phyloP scores from a whole-genome alignment of 2,797 vertebrate genomes.

The Lepus oiostolus region DNA sequence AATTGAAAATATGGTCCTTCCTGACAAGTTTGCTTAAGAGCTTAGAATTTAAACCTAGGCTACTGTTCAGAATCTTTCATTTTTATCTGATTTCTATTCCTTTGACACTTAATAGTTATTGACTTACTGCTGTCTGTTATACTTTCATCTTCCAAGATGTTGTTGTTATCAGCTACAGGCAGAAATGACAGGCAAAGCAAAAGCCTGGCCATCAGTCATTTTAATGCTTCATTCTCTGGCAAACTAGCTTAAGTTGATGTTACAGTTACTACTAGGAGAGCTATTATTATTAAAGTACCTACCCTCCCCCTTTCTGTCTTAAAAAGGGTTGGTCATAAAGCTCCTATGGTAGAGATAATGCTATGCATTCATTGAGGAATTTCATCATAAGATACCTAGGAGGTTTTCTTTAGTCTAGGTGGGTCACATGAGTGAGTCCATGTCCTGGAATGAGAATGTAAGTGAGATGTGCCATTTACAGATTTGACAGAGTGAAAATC shows the following conservation, averaged over 20 bases:
- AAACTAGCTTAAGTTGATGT: conserved; percentile 37
- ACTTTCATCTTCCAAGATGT: neutral
- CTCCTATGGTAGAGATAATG: neutral
- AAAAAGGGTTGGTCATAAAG: conserved; percentile 4
- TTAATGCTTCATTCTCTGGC: conserved; percentile 21
- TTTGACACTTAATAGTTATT: conserved; percentile 51
- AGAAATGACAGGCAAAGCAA: conserved; percentile 3
- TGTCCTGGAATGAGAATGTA: neutral
- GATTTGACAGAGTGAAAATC: neutral
- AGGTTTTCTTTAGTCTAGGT: neutral
- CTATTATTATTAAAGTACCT: neutral
- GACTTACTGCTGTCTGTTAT: conserved; percentile 16
- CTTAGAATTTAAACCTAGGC: neutral
- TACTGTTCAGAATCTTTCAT: conserved; percentile 25
- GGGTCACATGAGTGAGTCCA: neutral
- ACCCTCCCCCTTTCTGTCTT: neutral
- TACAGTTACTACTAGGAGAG: neutral
- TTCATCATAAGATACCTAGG: neutral
- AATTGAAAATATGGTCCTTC: neutral
- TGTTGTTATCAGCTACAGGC: neutral
- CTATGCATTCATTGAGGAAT: neutral
- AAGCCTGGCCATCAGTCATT: conserved; percentile 38
- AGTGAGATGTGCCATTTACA: neutral
- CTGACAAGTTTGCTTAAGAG: neutral
- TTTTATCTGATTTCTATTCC: conserved; percentile 62